Evolutionary conservation across 2,888 invertebrate genomes (phyloP), one percentile per base, ranked within the genome.

Genomic region (Idaea aversata): DNA sequence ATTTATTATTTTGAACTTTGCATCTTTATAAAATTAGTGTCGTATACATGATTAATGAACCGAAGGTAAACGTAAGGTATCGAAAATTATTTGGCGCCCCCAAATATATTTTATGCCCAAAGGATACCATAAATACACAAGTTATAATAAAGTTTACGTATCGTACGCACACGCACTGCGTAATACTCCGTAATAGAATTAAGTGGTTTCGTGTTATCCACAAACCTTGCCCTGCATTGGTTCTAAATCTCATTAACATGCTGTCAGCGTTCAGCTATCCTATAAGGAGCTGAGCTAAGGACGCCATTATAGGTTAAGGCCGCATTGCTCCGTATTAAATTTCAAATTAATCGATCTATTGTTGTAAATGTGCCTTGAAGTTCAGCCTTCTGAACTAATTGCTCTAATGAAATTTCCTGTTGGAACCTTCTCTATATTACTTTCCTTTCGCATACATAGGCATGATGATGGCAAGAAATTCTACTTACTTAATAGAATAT

Each of bases 231-330:
- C 79, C 79, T 73, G 82, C 75, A 79, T 81, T 78, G 72, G 73
- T 76, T 75, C 77, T 76, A 75, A 72, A 78, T 79, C 75, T 69
- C 75, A 84, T 82, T 83, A 77, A 70, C 74, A 84, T 82, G 75
- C 82, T 73, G 64, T 71, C 72, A 70, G 76, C 74, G 73, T 65
- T 66, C 67, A 25, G 25, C 71, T 65, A 67, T 64, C 83, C 82
- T 77, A 78, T 79, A 83, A 83, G 77, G 83, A 83, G 76, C 69
- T 47, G 47, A 47, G 69, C 70, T 77, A 79, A 81, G 82, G 82
- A 82, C 85, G 76, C 67, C 65, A 74, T 79, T 74, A 76, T 76
- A 77, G 86, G 87, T 86, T 80, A 84, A 87, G 87, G 87, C 76
- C 82, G 73, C 15, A 47, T 59, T 59, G 34, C 34, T 34, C 16